Base-by-base conservation (phyloP, 2,888 invertebrate genomes). In the Piscicola geometra region DNA sequence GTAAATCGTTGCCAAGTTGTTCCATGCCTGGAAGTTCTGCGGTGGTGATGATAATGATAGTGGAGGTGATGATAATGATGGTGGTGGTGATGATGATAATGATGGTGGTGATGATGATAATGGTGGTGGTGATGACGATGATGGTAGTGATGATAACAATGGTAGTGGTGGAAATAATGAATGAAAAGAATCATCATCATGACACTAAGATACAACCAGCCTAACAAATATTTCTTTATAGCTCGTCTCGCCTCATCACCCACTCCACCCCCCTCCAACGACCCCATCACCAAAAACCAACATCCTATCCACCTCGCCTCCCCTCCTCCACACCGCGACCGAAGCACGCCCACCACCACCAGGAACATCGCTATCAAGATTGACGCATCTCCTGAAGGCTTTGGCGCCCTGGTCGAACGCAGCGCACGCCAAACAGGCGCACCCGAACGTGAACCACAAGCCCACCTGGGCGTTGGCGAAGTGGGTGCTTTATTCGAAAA, bases 21-120 rank as follows among this genome's bases (percentile, higher is more conserved):
- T 98, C 99, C 98, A 99, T 0, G 94, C 94, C 86, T 98, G 96
- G 85, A 93, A 97, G 75, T 92, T 92, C 84, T 86, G 80, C 3
- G 67, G 47, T 52, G 30, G 28, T n/a, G 25, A 75, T 30, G 28
- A n/a, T 25, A n/a, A 47, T n/a, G 60, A 64, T 30, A 32, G n/a
- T 0, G 67, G 47, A 68, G 30, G 28, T n/a, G 25, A 75, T 30
- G 28, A n/a, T 25, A n/a, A 47, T n/a, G 60, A 64, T 30, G 67
- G n/a, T 15, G 25, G n/a, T 15, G 64, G 9, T 30, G 5, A 71
- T 25, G 25, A 52, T n/a, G 2, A 32, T 25, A 21, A 1, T 15
- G 30, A 71, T n/a, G n/a, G n/a, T n/a, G n/a, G n/a, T n/a, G n/a
- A n/a, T n/a, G n/a, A n/a, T n/a, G n/a, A n/a, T n/a, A n/a, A n/a